Percentiles rank a stretch among this genome's conserved stretches.
Conservation (phyloP, 2,888 invertebrate species). For the Thera britannica region DNA sequence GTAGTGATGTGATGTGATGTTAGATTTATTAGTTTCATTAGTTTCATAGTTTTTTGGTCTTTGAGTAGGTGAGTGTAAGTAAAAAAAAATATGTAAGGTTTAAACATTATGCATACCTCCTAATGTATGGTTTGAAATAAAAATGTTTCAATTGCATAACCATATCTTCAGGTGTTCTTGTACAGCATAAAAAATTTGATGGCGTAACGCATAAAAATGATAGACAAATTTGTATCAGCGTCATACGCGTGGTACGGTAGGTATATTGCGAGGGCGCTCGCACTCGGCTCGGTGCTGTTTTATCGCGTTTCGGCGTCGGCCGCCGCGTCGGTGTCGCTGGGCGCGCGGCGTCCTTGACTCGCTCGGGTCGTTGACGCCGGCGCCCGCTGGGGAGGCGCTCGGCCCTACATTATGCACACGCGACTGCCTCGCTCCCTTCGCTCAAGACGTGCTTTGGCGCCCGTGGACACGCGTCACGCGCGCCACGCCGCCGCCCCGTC, state of each 20-base stretch:
- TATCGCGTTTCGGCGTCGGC: conserved; percentile 45
- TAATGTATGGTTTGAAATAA: too few species aligned
- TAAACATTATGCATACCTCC: too few species aligned
- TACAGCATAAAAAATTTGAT: background rate
- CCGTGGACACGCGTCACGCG: conserved; percentile 55
- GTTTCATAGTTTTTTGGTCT: too few species aligned
- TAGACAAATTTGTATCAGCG: conserved; percentile 20
- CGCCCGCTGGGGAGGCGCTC: conserved; percentile 63
- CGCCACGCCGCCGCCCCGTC: conserved; percentile 41
- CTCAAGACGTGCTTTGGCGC: conserved; percentile 54
- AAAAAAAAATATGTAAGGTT: too few species aligned
- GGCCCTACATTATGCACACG: conserved; percentile 72
- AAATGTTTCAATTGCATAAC: too few species aligned
- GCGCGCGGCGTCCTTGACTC: conserved; percentile 73
- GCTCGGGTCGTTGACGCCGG: conserved; percentile 73
- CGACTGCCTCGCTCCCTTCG: conserved; percentile 64
- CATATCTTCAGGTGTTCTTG: too few species aligned
- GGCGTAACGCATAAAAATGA: conserved; percentile 12
- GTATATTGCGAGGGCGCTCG: conserved; percentile 27
- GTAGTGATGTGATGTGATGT: too few species aligned
- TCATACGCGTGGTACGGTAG: conserved; percentile 12
- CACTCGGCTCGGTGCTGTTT: conserved; percentile 47
- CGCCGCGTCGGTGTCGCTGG: conserved; percentile 49
- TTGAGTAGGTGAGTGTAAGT: too few species aligned
- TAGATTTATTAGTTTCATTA: too few species aligned